These are phyloP conservation scores for Eudemis profundana DNA, from an alignment of 2,888 invertebrate species.

Conservation along the genomic window DNA sequence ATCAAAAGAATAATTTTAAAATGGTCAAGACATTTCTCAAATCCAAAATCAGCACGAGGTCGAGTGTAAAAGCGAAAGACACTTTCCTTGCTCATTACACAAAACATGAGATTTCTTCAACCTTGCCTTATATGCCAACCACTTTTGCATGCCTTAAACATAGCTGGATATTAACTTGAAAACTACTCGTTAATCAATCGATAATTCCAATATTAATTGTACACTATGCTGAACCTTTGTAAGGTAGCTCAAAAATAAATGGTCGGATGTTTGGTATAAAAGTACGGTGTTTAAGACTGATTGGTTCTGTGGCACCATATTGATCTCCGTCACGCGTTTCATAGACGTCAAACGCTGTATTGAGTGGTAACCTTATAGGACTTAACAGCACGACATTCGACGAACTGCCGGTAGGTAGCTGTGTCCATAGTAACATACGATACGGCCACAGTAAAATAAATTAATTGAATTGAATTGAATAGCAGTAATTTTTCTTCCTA, in stretches of 20 bases:
- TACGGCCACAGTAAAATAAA: too few species aligned
- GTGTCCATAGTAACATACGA: slow-evolving; percentile 53
- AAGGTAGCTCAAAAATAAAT: background rate
- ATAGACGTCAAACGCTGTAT: slow-evolving; percentile 54
- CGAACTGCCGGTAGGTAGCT: slow-evolving; percentile 46
- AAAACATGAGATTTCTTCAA: background rate
- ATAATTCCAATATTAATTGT: slow-evolving; percentile 55
- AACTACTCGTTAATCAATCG: slow-evolving; percentile 56
- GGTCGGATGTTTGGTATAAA: background rate
- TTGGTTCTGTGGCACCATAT: slow-evolving; percentile 44
- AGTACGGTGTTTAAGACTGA: background rate
- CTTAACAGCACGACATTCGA: slow-evolving; percentile 66
- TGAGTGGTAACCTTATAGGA: slow-evolving; percentile 68
- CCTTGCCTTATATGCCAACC: background rate
- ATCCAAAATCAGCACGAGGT: background rate
- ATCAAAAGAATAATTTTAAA: too few species aligned
- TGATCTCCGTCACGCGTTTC: slow-evolving; percentile 62
- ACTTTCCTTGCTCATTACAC: background rate
- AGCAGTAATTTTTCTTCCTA: too few species aligned
- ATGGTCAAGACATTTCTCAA: background rate
- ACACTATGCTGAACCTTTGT: slow-evolving; percentile 33
- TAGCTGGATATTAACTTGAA: background rate
- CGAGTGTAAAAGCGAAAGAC: background rate
- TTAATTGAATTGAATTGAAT: too few species aligned
- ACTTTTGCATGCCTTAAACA: background rate